Evolutionary conservation across 2,797 vertebrate species (phyloP), one percentile per base, ranked within the genome.

Genomic region (Agapornis canus): DNA sequence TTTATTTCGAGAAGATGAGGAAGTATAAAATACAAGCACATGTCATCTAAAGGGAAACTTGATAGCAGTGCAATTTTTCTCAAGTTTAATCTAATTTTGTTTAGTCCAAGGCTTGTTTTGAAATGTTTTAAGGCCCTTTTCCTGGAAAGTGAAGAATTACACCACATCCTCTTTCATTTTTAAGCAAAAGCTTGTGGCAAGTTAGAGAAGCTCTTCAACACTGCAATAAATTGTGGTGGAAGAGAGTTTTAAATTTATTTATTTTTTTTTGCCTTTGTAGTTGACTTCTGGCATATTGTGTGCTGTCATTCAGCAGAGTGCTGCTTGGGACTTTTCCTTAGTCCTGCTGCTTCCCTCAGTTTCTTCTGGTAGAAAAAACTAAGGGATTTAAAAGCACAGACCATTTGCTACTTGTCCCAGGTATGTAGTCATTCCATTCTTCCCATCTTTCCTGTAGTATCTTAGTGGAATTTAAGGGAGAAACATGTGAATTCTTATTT

Each of bases 81-180:
- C 10, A 39, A 86, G 45, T 89, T 76, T 86, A 63, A 64, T 80
- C n/a, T 82, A 71, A 81, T 92, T 93, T 21, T 75, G 32, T 75
- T 37, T 66, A 89, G 47, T 86, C 23, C 59, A 73, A 42, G 51
- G 8, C 39, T 79, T 79, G 39, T 86, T 90, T 76, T 91, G 77
- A 72, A 76, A 70, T 72, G 21, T 83, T 77, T 82, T 56, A 70
- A 86, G 86, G n/a, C n/a, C 14, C 6, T 89, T 95, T 95, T 95
- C 51, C 80, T 94, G 77, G 68, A 92, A 16, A 80, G 40, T 42
- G 49, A 60, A 77, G 40, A 40, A 35, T 48, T 88, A 20, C 25
- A 94, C 65, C 51, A 81, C 17, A 42, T 56, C 32, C 26, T 91
- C 64, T 90, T 88, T 48, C 43, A 25, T 70, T 40, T 95, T 83